Conservation (phyloP, 2,888 invertebrate genomes). For the Molorchus minor region DNA sequence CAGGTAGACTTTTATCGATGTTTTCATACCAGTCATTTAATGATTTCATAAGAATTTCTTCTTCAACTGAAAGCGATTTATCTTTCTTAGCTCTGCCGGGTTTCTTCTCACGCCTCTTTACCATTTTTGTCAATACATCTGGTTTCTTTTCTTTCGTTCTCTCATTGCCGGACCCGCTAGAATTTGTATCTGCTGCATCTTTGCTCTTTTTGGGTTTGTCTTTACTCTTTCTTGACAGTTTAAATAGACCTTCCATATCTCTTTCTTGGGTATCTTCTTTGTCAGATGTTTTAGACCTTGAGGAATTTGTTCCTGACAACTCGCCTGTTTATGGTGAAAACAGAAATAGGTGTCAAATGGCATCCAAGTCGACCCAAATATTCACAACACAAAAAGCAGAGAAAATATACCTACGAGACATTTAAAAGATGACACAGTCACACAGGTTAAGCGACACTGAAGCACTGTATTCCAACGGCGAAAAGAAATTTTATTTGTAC, state of each 20-base stretch:
- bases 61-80: constrained; percentile 50
- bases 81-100: constrained; percentile 32
- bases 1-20: constrained; percentile 54
- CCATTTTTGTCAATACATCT: constrained; percentile 13
- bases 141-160: constrained; percentile 23
- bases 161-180: constrained; percentile 33
- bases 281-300: constrained; percentile 15
- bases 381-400: constrained; percentile 36
- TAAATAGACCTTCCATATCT: constrained; percentile 31
- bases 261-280: constrained; percentile 17
- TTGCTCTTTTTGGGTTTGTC: constrained; percentile 30
- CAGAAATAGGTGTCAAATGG: constrained; percentile 20
- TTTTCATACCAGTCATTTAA: constrained; percentile 52
- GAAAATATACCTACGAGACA: constrained; percentile 28
- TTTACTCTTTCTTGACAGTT: constrained; percentile 22
- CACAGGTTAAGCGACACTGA: neutral
- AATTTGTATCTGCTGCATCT: constrained; percentile 18
- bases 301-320: neutral
- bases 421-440: constrained; percentile 19
- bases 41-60: constrained; percentile 50
- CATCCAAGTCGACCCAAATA: constrained; percentile 9
- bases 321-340: constrained; percentile 30
- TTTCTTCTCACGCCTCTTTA: constrained; percentile 45
- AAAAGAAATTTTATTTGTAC: neutral
- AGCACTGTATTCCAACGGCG: neutral